Base-by-base conservation (phyloP, 2,888 invertebrate species). In the Fragum whitleyi region DNA sequence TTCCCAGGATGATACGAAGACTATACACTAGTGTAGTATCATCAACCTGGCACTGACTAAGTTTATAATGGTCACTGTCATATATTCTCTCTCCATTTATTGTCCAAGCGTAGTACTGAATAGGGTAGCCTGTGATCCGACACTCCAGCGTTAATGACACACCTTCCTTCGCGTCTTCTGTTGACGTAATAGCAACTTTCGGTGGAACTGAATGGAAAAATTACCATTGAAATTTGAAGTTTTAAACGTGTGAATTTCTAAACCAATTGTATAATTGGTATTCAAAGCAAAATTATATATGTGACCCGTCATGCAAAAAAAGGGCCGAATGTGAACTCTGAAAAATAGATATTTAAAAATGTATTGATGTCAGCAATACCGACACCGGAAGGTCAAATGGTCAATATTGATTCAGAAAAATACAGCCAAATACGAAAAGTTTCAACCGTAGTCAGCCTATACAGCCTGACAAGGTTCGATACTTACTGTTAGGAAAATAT, bases 101-200 rank as follows among this genome's bases (percentile, higher is more conserved):
- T 5, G 28, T 26, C 61, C 61, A 61, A 19, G 61, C 61, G 28
- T 61, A 61, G 26, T 29, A 61, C 14, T 29, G 29, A 7, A 61
- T 26, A 29, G 61, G 61, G 32, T 61, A 7, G 28, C 61, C 61
- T 5, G 61, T 61, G 9, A 61, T 61, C 26, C 6, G 32, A 61
- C 61, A 61, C 7, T 28, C 61, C 21, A 57, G 11, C 23, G 21
- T 2, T 14, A 5, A 2, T 11, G 57, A 57, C 14, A 26, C 26
- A 5, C 14, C 26, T 23, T 14, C 26, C 2, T 26, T 57, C 32
- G 14, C 23, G 23, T 5, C 7, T 2, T 2, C 7, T 2, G 3
- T 26, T 21, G 23, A 61, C 6, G 26, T 29, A 9, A 61, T 16
- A 1, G 28, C 5, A 23, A n/a, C 61, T 5, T 29, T 29, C 26